Conservation (phyloP, 2,888 invertebrate genomes). For the Stegophylla sp. region DNA sequence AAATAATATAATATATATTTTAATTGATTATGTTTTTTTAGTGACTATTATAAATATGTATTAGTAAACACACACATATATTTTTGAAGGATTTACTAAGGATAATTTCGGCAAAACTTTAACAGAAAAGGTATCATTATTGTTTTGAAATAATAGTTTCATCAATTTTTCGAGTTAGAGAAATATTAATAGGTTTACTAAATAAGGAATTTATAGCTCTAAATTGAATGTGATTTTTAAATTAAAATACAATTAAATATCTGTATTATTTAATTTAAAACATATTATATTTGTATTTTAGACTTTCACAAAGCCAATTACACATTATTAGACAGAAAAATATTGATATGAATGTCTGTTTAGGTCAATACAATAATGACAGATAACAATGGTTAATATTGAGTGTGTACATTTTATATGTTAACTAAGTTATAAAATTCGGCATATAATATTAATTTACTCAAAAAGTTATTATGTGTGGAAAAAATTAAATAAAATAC, state of each 20-base stretch:
- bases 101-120: neutral
- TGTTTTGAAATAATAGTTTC: too few relatives aligned
- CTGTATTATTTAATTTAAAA: neutral
- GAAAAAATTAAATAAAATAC: constrained; percentile 8
- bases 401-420: too few relatives aligned
- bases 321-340: neutral
- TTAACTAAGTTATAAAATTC: neutral
- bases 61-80: neutral
- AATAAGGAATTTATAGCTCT: neutral
- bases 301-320: neutral
- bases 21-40: neutral
- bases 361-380: neutral
- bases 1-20: neutral
- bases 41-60: too few relatives aligned
- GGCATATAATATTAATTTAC: too few relatives aligned
- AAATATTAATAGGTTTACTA: too few relatives aligned
- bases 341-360: neutral
- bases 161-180: too few relatives aligned
- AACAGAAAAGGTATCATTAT: too few relatives aligned
- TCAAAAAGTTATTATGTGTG: too few relatives aligned
- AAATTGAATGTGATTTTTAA: constrained; percentile 2
- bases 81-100: neutral
- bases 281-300: constrained; percentile 14
- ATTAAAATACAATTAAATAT: neutral
- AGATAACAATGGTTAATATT: neutral